Evolutionary conservation across 2,888 invertebrate genomes (phyloP).

Genomic region (Smittia sp.): DNA sequence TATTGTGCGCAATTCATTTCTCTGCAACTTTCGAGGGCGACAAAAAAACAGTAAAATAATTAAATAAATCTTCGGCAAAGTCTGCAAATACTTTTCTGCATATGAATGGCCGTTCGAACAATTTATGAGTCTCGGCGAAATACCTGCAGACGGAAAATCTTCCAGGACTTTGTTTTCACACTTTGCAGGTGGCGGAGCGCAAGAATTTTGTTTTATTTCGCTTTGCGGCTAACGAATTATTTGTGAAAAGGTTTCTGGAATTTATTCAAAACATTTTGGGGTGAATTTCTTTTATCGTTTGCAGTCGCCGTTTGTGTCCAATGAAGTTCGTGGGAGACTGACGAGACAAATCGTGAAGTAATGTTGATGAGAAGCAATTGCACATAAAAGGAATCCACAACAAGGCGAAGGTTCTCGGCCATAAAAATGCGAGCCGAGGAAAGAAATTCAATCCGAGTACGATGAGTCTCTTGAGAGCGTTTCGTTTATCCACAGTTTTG

Average conservation of each 20-base stretch:
- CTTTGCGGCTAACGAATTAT: not conserved
- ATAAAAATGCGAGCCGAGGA: not conserved
- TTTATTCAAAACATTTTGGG: no score
- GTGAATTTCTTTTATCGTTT: no score
- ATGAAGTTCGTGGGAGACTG: no score
- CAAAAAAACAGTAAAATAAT: conserved; percentile 33
- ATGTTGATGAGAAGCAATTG: conserved; percentile 1
- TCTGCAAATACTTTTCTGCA: conserved; percentile 31
- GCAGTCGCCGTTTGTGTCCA: no score
- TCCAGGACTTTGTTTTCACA: not conserved
- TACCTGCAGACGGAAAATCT: not conserved
- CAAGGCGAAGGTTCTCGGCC: not conserved
- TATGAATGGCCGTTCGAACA: conserved; percentile 28
- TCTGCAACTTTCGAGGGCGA: not conserved
- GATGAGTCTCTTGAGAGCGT: conserved; percentile 34
- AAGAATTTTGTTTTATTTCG: not conserved
- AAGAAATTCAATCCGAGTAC: conserved; percentile 24
- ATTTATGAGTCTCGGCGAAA: conserved; percentile 24
- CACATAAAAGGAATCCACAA: conserved; percentile 12
- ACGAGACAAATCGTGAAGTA: no score
- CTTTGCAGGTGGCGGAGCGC: not conserved
- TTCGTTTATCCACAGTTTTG: conserved; percentile 10
- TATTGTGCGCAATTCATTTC: conserved; percentile 2
- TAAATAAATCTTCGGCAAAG: conserved; percentile 28
- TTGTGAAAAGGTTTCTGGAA: no score